A percentile compares a stretch with the other conserved stretches of the same genome.
Evolutionary conservation across 2,113 vertebrate genomes (phyloP).

Genomic region (Dinomys branickii): DNA sequence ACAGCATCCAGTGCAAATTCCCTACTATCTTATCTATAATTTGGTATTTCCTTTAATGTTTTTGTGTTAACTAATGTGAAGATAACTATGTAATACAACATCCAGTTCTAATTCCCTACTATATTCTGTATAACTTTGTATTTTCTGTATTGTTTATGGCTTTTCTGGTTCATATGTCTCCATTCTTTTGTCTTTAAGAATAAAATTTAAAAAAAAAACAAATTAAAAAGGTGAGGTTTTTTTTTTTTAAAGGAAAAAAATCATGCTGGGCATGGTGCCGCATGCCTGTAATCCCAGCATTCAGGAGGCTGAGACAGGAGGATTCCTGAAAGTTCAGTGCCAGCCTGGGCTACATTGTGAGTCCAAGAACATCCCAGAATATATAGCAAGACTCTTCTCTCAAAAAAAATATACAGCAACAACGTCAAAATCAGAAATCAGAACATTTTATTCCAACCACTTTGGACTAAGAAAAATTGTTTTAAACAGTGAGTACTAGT

Average conservation of each 20-base stretch:
- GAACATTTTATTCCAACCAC: neutral
- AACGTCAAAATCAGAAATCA: neutral
- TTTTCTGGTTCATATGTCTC: too few species aligned
- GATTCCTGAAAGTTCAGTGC: neutral
- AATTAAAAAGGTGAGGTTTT: too few species aligned
- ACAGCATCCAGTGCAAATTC: too few species aligned
- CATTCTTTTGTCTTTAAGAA: too few species aligned
- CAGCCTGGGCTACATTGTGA: neutral
- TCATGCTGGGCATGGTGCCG: neutral
- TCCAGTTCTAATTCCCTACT: too few species aligned
- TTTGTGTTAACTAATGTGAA: too few species aligned
- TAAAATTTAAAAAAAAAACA: too few species aligned
- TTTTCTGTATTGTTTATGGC: too few species aligned
- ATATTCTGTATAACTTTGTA: too few species aligned
- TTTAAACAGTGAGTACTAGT: slow-evolving; percentile 3
- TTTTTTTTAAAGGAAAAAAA: neutral
- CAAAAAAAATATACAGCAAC: neutral
- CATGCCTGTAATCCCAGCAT: neutral
- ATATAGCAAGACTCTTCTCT: neutral
- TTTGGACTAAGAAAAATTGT: slow-evolving; percentile 5
- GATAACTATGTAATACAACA: too few species aligned
- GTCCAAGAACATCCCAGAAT: neutral
- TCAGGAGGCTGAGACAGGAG: neutral
- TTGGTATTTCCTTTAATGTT: too few species aligned
- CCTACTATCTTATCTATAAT: too few species aligned